These are phyloP conservation scores for Azemiops feae DNA, from an alignment of 2,113 vertebrate genomes.

Conservation along the genomic window DNA sequence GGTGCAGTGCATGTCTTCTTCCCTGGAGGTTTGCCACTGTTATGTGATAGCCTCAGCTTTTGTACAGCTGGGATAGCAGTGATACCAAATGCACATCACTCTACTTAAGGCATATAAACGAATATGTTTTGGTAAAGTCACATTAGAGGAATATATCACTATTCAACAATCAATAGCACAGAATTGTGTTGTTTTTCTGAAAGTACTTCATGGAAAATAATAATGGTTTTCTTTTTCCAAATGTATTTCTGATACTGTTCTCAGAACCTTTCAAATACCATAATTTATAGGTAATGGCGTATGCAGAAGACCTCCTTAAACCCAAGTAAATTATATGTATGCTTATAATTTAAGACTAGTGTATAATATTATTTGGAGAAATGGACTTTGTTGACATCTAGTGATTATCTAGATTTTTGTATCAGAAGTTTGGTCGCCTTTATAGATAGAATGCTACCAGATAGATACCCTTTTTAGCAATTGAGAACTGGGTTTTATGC, in stretches of 20 bases:
- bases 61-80: conserved; percentile 56
- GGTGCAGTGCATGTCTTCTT: conserved; percentile 45
- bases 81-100: conserved; percentile 40
- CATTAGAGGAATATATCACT: neutral
- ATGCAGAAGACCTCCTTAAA: neutral
- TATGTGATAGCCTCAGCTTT: conserved; percentile 55
- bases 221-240: neutral
- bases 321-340: neutral
- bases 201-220: neutral
- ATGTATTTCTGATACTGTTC: neutral
- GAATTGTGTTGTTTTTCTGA: neutral
- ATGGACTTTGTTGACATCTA: neutral
- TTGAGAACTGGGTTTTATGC: neutral
- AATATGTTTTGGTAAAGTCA: conserved; percentile 1
- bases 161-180: neutral
- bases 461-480: neutral
- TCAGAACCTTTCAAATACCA: neutral
- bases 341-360: neutral
- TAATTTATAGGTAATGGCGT: neutral
- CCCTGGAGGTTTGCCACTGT: conserved; percentile 49
- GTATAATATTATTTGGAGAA: neutral
- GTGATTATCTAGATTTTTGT: neutral
- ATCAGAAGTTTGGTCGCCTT: neutral
- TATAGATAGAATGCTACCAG: neutral
- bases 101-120: conserved; percentile 7